Percentiles rank a stretch among this genome's conserved stretches.
Evolutionary conservation across 2,113 vertebrate genomes (phyloP).

Genomic region (Lutjanus erythropterus): DNA sequence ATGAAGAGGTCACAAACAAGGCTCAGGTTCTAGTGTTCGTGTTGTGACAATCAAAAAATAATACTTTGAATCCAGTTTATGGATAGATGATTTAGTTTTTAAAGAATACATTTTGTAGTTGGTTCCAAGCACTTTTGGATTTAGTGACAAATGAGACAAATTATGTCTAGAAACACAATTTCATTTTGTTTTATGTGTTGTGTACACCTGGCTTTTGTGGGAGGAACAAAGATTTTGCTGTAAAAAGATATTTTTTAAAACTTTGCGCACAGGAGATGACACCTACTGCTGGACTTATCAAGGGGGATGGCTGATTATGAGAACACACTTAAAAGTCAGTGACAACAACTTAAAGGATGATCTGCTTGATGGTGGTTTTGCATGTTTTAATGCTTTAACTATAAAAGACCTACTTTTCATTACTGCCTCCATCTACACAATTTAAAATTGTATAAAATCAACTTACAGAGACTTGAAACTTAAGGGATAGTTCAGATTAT

Average conservation of each 20-base stretch:
- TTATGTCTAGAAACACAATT: constrained; percentile 63
- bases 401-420: constrained; percentile 23
- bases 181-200: constrained; percentile 63
- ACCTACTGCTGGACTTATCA: constrained; percentile 24
- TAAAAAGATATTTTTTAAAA: constrained; percentile 36
- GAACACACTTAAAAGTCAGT: neutral
- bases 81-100: constrained; percentile 55
- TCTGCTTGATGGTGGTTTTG: constrained; percentile 35
- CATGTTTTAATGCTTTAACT: constrained; percentile 56
- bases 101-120: constrained; percentile 68
- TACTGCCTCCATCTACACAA: constrained; percentile 23
- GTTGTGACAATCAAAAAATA: constrained; percentile 73
- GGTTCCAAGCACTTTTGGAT: constrained; percentile 81
- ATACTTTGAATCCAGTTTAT: constrained; percentile 48
- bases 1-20: constrained; percentile 60
- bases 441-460: constrained; percentile 6
- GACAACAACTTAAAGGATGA: neutral
- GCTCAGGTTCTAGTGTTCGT: constrained; percentile 77
- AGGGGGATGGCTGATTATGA: neutral
- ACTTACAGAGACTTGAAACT: constrained; percentile 22
- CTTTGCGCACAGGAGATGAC: constrained; percentile 40
- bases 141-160: constrained; percentile 65
- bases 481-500: no score
- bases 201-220: constrained; percentile 55
- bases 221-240: constrained; percentile 57